Conservation (phyloP, 2,113 vertebrate species). For the Proteles cristata region DNA sequence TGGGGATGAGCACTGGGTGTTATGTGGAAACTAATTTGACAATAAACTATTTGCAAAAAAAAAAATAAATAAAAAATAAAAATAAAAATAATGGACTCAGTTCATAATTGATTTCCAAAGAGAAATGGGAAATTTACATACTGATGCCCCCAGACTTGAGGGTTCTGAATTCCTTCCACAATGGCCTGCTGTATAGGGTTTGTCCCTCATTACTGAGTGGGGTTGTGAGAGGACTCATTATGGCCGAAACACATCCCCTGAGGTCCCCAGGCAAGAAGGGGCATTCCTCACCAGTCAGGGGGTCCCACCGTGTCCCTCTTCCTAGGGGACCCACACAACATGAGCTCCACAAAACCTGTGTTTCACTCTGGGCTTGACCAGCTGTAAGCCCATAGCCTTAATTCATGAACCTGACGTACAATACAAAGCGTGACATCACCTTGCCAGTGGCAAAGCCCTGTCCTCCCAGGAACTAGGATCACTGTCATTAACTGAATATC, state of each 20-base stretch:
- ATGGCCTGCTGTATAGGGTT: neutral
- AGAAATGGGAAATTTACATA: no score
- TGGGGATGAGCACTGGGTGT: no score
- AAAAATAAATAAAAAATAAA: no score
- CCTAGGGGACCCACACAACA: neutral
- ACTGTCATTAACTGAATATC: neutral
- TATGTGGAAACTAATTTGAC: no score
- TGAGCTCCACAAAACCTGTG: neutral
- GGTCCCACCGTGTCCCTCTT: neutral
- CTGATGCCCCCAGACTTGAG: rapidly evolving
- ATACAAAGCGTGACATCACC: neutral
- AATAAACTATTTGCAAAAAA: no score
- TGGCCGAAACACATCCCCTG: rapidly evolving
- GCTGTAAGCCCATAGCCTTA: neutral
- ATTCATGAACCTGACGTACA: neutral
- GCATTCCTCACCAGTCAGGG: neutral
- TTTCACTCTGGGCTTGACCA: neutral
- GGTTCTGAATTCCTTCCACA: neutral
- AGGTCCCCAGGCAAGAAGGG: neutral
- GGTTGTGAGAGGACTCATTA: no score
- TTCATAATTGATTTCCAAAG: neutral
- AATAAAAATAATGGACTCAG: no score
- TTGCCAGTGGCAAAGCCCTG: neutral
- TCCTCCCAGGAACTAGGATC: neutral
- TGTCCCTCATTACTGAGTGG: no score